A percentile compares a stretch with the other conserved stretches of the same genome.
Conservation (phyloP, 2,797 vertebrate genomes). For the Apogon hyalosoma region DNA sequence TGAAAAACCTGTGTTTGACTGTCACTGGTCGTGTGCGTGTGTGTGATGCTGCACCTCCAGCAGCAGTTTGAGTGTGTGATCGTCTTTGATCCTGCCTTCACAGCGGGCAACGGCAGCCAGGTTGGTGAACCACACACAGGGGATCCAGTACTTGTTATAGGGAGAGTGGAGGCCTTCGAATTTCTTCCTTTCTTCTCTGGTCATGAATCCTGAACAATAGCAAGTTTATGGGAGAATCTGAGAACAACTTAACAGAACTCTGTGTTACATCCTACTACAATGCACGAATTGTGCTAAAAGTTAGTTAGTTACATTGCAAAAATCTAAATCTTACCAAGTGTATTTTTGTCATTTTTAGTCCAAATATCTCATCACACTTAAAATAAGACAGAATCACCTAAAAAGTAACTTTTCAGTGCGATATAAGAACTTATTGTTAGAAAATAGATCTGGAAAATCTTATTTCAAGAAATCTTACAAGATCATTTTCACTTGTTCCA, state of each 20-base stretch:
- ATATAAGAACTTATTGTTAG: too few species aligned
- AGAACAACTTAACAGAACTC: neutral
- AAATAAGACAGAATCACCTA: too few species aligned
- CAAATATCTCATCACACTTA: too few species aligned
- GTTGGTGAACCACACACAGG: slow-evolving; percentile 94
- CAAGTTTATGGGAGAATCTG: neutral
- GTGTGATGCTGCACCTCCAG: slow-evolving; percentile 85
- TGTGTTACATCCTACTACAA: too few species aligned
- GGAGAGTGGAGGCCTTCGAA: slow-evolving; percentile 91
- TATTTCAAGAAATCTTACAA: too few species aligned
- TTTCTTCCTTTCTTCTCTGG: slow-evolving; percentile 91
- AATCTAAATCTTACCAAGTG: too few species aligned
- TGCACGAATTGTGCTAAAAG: too few species aligned
- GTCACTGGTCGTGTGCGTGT: neutral
- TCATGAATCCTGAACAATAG: slow-evolving; percentile 90
- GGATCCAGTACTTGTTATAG: slow-evolving; percentile 96
- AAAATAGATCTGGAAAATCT: too few species aligned
- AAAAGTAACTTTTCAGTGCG: too few species aligned
- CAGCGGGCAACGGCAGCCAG: slow-evolving; percentile 88
- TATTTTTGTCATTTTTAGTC: too few species aligned
- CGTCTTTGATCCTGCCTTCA: slow-evolving; percentile 91
- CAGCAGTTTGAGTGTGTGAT: slow-evolving; percentile 90
- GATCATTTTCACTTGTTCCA: too few species aligned
- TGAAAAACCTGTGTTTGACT: neutral
- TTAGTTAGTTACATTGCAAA: too few species aligned